Evolutionary conservation across 2,797 vertebrate species (phyloP).

Genomic region (Brachyalestes nurse): DNA sequence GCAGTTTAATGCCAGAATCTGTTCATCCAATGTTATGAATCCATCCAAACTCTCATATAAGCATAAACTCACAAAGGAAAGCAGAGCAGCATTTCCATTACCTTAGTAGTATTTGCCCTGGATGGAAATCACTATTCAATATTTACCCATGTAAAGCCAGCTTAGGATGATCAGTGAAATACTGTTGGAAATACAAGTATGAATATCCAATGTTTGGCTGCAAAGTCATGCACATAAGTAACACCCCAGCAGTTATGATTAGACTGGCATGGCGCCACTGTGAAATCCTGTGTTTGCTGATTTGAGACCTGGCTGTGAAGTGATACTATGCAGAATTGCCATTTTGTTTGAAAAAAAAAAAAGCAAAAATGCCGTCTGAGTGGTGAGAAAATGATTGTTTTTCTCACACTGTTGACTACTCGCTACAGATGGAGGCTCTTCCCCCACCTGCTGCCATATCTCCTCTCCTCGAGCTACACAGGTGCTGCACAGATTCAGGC

Average conservation of each 20-base stretch:
- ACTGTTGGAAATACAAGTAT: neutral
- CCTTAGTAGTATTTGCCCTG: neutral
- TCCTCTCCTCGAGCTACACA: slow-evolving; percentile 8
- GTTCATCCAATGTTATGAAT: neutral
- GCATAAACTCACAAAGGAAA: neutral
- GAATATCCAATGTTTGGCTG: slow-evolving; percentile 15
- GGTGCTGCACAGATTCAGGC: slow-evolving; percentile 10
- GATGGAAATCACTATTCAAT: slow-evolving; percentile 5
- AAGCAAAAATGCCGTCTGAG: neutral
- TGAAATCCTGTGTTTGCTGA: slow-evolving; percentile 23
- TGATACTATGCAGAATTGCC: slow-evolving; percentile 23
- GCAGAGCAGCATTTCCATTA: neutral
- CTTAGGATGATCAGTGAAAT: neutral
- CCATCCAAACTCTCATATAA: neutral
- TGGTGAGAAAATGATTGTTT: slow-evolving; percentile 39
- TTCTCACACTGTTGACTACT: slow-evolving; percentile 37
- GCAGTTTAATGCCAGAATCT: neutral
- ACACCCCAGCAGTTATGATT: slow-evolving; percentile 13
- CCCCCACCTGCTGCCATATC: slow-evolving; percentile 9
- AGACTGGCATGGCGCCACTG: slow-evolving; percentile 13
- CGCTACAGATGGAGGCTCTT: slow-evolving; percentile 23
- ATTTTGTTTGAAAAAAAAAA: slow-evolving; percentile 18
- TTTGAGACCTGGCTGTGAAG: slow-evolving; percentile 29
- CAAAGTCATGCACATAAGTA: slow-evolving; percentile 6
- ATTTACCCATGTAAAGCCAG: neutral